These are phyloP conservation scores for Oligia latruncula DNA, from an alignment of 2,888 invertebrate genomes.

Conservation along the genomic window DNA sequence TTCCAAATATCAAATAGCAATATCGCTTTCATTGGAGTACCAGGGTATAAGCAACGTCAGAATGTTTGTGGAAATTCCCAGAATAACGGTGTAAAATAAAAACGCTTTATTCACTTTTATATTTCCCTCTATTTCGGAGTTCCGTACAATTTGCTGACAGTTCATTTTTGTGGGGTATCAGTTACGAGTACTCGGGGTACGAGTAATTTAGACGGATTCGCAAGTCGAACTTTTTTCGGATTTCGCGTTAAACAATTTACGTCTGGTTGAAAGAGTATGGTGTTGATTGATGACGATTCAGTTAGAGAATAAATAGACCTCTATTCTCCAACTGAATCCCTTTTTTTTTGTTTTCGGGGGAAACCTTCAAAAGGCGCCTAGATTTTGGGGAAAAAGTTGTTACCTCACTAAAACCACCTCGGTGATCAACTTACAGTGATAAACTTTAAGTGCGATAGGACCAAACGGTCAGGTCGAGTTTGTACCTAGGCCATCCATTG, in stretches of 20 bases:
- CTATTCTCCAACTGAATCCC: too few relatives aligned
- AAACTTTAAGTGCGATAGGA: too few relatives aligned
- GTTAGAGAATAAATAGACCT: not conserved
- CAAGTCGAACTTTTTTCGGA: constrained; percentile 11
- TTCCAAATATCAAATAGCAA: constrained; percentile 36
- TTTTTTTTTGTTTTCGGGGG: too few relatives aligned
- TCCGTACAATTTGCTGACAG: constrained; percentile 33
- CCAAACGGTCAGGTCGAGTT: not conserved
- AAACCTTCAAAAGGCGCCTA: too few relatives aligned
- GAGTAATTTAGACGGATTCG: constrained; percentile 22
- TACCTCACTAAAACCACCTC: too few relatives aligned
- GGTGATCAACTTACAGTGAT: not conserved
- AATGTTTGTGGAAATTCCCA: constrained; percentile 25
- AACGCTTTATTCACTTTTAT: constrained; percentile 45
- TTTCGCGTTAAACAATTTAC: constrained; percentile 3
- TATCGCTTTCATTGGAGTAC: constrained; percentile 40
- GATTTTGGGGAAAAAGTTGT: too few relatives aligned
- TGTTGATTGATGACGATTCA: constrained; percentile 4
- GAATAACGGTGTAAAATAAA: constrained; percentile 46
- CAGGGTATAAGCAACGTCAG: constrained; percentile 49
- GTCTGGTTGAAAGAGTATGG: constrained; percentile 1
- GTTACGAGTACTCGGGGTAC: constrained; percentile 25
- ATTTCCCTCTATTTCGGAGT: constrained; percentile 31
- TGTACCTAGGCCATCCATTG: not conserved
- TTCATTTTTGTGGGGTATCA: constrained; percentile 45